Percentiles rank a stretch among this genome's conserved stretches.
Evolutionary conservation across 2,888 invertebrate genomes (phyloP).

Genomic region (Augiades crinisus): DNA sequence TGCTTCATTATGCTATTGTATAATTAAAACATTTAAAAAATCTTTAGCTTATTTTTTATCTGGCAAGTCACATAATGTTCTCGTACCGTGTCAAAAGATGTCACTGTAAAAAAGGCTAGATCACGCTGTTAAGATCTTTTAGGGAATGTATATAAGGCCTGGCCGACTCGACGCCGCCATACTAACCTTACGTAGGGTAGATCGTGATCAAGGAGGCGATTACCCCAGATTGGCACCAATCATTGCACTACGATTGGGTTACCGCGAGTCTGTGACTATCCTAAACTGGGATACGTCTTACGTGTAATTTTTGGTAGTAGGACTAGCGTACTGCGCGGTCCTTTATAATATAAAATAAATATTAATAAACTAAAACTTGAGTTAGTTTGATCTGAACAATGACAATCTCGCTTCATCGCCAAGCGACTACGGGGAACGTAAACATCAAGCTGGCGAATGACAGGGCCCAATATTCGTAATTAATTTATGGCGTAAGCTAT

Average conservation of each 20-base stretch:
- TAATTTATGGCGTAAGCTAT: too few relatives aligned
- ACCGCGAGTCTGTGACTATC: constrained; percentile 82
- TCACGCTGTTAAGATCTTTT: constrained; percentile 54
- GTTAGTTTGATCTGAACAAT: too few relatives aligned
- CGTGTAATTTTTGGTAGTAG: constrained; percentile 84
- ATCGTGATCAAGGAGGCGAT: constrained; percentile 86
- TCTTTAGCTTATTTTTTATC: constrained; percentile 18
- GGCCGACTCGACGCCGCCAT: constrained; percentile 38
- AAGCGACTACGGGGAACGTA: too few relatives aligned
- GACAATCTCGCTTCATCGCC: too few relatives aligned
- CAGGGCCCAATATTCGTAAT: too few relatives aligned
- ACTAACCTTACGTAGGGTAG: constrained; percentile 89
- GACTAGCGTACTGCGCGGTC: constrained; percentile 84
- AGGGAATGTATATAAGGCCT: constrained; percentile 42
- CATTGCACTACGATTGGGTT: constrained; percentile 84
- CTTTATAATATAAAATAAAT: constrained; percentile 35
- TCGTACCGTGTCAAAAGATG: constrained; percentile 52
- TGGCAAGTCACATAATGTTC: constrained; percentile 30
- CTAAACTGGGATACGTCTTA: constrained; percentile 79
- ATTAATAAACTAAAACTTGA: neutral
- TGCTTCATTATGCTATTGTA: constrained; percentile 79
- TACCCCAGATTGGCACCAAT: constrained; percentile 82
- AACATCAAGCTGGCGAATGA: too few relatives aligned
- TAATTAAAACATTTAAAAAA: too few relatives aligned
- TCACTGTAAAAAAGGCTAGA: constrained; percentile 48